Percentiles rank a stretch among this genome's conserved stretches.
These are phyloP conservation scores for Mormyrops boulengeri DNA, from an alignment of 2,797 vertebrate genomes.

Conservation along the genomic window DNA sequence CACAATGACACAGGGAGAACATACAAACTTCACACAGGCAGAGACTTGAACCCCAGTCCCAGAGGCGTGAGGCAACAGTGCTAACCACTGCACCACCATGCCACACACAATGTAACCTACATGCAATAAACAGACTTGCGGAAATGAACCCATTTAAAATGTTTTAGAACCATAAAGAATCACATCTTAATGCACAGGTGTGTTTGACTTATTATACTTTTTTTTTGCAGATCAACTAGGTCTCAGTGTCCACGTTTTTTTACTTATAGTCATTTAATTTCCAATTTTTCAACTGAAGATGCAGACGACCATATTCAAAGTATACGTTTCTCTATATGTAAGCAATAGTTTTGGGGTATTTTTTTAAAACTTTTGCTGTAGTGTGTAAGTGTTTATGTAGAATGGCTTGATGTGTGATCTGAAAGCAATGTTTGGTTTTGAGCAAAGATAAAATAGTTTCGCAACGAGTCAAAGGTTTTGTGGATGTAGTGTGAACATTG, in stretches of 20 bases:
- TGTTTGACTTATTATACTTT: not conserved
- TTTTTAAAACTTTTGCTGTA: not conserved
- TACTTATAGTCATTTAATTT: too few relatives aligned
- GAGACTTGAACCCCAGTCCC: too few relatives aligned
- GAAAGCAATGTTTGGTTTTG: not conserved
- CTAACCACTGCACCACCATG: too few relatives aligned
- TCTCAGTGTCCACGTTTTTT: not conserved
- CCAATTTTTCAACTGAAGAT: too few relatives aligned
- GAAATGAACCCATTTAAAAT: not conserved
- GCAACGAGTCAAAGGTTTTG: not conserved
- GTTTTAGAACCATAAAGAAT: not conserved
- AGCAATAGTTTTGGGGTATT: not conserved
- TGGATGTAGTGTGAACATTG: not conserved
- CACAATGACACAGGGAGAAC: too few relatives aligned
- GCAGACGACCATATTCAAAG: too few relatives aligned
- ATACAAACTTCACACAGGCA: too few relatives aligned
- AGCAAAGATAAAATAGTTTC: not conserved
- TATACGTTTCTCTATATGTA: not conserved
- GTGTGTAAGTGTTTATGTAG: not conserved
- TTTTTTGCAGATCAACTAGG: not conserved
- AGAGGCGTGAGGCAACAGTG: too few relatives aligned
- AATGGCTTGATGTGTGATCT: not conserved
- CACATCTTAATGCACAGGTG: not conserved
- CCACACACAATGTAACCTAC: not conserved
- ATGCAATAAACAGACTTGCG: not conserved